Evolutionary conservation across 2,113 vertebrate genomes (phyloP).

Genomic region (Girardinichthys multiradiatus): DNA sequence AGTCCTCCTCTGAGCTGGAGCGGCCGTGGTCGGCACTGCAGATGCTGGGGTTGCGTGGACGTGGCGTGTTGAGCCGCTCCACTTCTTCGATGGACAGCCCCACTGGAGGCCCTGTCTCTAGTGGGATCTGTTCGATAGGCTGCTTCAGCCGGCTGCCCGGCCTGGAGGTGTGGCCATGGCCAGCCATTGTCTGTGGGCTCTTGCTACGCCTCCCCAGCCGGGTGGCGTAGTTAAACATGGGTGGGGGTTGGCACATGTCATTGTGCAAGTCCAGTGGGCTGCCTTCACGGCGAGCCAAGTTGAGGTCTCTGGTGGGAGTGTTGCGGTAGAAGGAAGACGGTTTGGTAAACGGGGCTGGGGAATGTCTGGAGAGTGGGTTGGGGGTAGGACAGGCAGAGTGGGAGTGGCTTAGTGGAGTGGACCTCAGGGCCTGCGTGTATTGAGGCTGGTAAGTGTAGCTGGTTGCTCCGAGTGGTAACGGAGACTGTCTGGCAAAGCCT

Average conservation of each 20-base stretch:
- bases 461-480: slow-evolving; percentile 89
- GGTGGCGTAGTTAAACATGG: slow-evolving; percentile 91
- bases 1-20: slow-evolving; percentile 95
- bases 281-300: slow-evolving; percentile 89
- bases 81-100: slow-evolving; percentile 97
- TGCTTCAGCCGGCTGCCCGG: slow-evolving; percentile 94
- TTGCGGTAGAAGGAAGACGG: slow-evolving; percentile 91
- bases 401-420: slow-evolving; percentile 90
- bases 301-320: slow-evolving; percentile 92
- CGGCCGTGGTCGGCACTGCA: slow-evolving; percentile 97
- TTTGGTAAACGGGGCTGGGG: slow-evolving; percentile 93
- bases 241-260: slow-evolving; percentile 87
- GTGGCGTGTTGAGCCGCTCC: slow-evolving; percentile 95
- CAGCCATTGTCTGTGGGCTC: slow-evolving; percentile 91
- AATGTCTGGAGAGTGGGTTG: slow-evolving; percentile 91
- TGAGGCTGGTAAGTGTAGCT: slow-evolving; percentile 92
- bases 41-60: slow-evolving; percentile 95
- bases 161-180: slow-evolving; percentile 84
- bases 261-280: slow-evolving; percentile 87
- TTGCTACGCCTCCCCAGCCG: slow-evolving; percentile 93
- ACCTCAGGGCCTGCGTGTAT: slow-evolving; percentile 87
- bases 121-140: slow-evolving; percentile 89
- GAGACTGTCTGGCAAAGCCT: slow-evolving; percentile 94
- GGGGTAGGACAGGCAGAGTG: slow-evolving; percentile 91
- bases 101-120: slow-evolving; percentile 90